Conservation (phyloP, 2,888 invertebrate genomes). For the Apamea epomidion region DNA sequence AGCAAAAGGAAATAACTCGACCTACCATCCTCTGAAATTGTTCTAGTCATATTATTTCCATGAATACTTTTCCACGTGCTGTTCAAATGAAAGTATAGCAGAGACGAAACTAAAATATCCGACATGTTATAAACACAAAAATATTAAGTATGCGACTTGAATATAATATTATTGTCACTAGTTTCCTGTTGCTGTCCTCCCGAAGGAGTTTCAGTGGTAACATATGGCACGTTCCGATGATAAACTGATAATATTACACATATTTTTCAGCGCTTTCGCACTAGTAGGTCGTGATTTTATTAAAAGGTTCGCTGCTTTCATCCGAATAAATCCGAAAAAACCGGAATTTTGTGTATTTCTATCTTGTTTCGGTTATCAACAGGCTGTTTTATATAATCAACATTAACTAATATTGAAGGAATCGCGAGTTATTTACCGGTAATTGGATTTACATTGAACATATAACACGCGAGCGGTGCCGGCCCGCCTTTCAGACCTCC, state of each 20-base stretch:
- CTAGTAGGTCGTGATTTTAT: slow-evolving; percentile 22
- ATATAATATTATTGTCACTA: slow-evolving; percentile 40
- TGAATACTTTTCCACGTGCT: slow-evolving; percentile 20
- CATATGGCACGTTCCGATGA: slow-evolving; percentile 40
- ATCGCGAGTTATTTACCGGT: slow-evolving; percentile 47
- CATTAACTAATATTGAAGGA: slow-evolving; percentile 22
- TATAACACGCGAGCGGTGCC: slow-evolving; percentile 36
- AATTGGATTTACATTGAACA: slow-evolving; percentile 55
- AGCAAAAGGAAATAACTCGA: slow-evolving; percentile 37
- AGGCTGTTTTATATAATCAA: slow-evolving; percentile 12
- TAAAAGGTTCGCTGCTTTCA: slow-evolving; percentile 17
- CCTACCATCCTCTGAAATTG: slow-evolving; percentile 28
- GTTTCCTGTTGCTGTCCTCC: slow-evolving; percentile 47
- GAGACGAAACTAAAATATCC: slow-evolving; percentile 21
- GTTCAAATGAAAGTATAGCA: slow-evolving; percentile 17
- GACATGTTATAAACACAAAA: slow-evolving; percentile 39
- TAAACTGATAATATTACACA: slow-evolving; percentile 48
- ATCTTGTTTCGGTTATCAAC: slow-evolving; percentile 1
- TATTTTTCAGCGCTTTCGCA: slow-evolving; percentile 32
- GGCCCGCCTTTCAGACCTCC: slow-evolving; percentile 35
- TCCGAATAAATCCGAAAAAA: slow-evolving; percentile 16
- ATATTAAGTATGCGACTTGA: slow-evolving; percentile 37
- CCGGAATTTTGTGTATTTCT: background rate
- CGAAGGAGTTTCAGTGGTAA: slow-evolving; percentile 34
- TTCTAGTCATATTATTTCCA: slow-evolving; percentile 22